Evolutionary conservation across 1,140 invertebrate genomes (phyloP), one percentile per base, ranked within the genome.

Genomic region (Oryzaephilus surinamensis): DNA sequence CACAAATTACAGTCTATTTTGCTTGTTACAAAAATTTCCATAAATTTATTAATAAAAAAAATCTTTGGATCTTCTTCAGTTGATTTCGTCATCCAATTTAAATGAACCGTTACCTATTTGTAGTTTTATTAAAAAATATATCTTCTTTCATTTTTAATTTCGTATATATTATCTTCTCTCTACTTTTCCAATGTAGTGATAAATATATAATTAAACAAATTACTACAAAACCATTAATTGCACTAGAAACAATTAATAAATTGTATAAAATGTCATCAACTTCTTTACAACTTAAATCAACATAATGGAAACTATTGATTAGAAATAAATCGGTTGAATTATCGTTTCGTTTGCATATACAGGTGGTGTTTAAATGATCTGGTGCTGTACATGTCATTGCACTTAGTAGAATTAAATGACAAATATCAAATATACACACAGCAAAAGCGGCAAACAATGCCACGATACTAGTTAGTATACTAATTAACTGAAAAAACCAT

Each of bases 241-340:
- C 52, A 36, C 58, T 54, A 0, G 61, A 64, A 4, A 54, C 57
- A 16, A 66, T 59, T 14, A 68, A 43, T 6, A 69, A 47, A 11
- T 63, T 50, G 3, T 46, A 50, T 28, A 69, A 46, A 39, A 62
- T 47, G 36, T 55, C 52, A 39, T 65, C 49, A 16, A 69, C 63
- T 46, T 69, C 65, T 1, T 49, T 43, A 42, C 68, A 70, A 17
- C 55, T 60, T 8, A 70, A 54, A 37, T 69, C 66, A 10, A 52
- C 42, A 43, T 70, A 70, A 30, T 59, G 58, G 45, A 55, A 59
- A 40, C 36, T 50, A 8, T 50, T 41, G 2, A 41, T 41, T 24
- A n/a, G 46, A 41, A 16, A 46, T 28, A 7, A 28, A 23, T 17
- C 32, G 24, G 24, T n/a, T 24, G 23, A n/a, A 10, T 6, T 10